Percentiles rank a stretch among this genome's conserved stretches.
Conservation (phyloP, 1,140 invertebrate species). For the Drosophila bocqueti region DNA sequence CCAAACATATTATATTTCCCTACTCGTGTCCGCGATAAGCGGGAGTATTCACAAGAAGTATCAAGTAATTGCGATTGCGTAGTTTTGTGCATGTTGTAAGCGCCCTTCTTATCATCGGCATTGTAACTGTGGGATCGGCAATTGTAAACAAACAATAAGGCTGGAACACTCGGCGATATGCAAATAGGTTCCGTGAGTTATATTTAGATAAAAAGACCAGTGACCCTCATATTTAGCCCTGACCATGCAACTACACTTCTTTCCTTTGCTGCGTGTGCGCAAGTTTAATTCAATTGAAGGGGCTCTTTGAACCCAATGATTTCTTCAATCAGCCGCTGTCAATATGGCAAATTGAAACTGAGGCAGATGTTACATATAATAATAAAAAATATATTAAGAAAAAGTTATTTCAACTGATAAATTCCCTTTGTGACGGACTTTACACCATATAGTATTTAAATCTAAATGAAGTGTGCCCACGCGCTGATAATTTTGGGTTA, state of each 20-base stretch:
- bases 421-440: constrained; percentile 10
- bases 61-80: constrained; percentile 21
- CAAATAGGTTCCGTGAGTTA: constrained; percentile 13
- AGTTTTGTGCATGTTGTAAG: constrained; percentile 23
- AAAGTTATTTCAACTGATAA: constrained; percentile 1
- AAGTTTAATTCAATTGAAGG: constrained; percentile 35
- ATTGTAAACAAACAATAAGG: constrained; percentile 27
- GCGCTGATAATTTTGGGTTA: constrained; percentile 10
- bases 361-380: constrained; percentile 1
- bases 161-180: constrained; percentile 21
- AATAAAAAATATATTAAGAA: constrained; percentile 5
- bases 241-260: constrained; percentile 20
- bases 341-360: constrained; percentile 33
- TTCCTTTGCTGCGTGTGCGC: constrained; percentile 15
- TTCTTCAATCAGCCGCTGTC: constrained; percentile 56
- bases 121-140: constrained; percentile 19
- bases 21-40: constrained; percentile 9
- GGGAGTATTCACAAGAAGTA: constrained; percentile 20
- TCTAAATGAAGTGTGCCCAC: neutral
- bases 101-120: constrained; percentile 13
- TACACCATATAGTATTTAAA: constrained; percentile 20
- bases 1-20: neutral
- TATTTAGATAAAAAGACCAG: constrained; percentile 9
- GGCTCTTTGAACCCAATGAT: constrained; percentile 53
- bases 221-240: constrained; percentile 25